Base-by-base conservation (phyloP, 2,113 vertebrate species). In the Oryctolagus cuniculus region DNA sequence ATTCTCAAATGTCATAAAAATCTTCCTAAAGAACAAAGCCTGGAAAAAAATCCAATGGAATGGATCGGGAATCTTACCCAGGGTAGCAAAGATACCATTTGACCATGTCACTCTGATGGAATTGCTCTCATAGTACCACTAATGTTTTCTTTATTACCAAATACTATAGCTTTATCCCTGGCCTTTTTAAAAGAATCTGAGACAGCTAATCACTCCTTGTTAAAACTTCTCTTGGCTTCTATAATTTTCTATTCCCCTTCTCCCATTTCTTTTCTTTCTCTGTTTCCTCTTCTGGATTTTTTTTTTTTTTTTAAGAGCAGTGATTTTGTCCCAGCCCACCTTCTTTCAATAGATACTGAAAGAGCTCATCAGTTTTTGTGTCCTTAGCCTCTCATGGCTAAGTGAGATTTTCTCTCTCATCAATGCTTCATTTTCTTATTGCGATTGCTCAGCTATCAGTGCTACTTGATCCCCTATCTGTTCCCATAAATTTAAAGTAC, bases 1-100 rank as follows among this genome's bases (percentile, higher is more conserved):
- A 34, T 81, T 67, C 51, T 87, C 77, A 63, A 90, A 79, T 5
- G 21, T 77, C 64, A 36, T 81, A 16, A 36, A 73, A 84, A 82
- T 63, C 25, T 36, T 70, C 36, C 31, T 24, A 22, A 92, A 92
- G 66, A 73, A 58, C 53, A 78, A 88, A 55, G 31, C 34, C 25
- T 17, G 10, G 21, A 24, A 17, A 44, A 27, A 87, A 64, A 49
- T 85, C 34, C 53, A 79, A 80, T 25, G 27, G 24, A 75, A 82
- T 21, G 27, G 29, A 75, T 84, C 17, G 58, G 29, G 12, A 55
- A 16, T 0, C 15, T 36, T 27, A 77, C 49, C 21, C 7, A 22
- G 22, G 27, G 5, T 8, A 4, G 17, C 2, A 16, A 29, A 38
- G 44, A 15, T 31, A 67, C 53, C 34, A 53, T 31, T 8, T 31